Percentiles rank a stretch among this genome's conserved stretches.
Conservation (phyloP, 2,797 vertebrate species). For the Chloroceryle amazona region DNA sequence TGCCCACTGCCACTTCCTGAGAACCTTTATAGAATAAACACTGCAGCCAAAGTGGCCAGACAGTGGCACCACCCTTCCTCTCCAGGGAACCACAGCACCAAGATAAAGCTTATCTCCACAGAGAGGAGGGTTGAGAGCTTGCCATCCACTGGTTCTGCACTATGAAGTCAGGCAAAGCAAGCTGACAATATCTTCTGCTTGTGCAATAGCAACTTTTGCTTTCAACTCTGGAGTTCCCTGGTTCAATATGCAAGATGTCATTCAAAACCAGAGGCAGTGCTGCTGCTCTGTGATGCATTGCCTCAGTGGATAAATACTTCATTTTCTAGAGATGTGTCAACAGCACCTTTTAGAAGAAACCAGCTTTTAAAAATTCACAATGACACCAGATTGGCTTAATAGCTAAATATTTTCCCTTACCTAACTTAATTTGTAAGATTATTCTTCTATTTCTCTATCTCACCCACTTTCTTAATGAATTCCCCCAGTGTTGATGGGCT, state of each 20-base stretch:
- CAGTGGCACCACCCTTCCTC: background rate
- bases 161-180: background rate
- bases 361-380: background rate
- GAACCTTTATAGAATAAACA: background rate
- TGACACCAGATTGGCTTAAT: background rate
- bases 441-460: slow-evolving; percentile 10
- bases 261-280: background rate
- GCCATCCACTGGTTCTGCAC: background rate
- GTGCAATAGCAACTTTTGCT: background rate
- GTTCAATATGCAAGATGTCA: background rate
- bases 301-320: background rate
- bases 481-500: background rate
- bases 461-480: background rate
- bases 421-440: slow-evolving; percentile 27
- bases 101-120: background rate
- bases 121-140: background rate
- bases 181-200: background rate
- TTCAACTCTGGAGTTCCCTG: background rate
- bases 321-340: background rate
- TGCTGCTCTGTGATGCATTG: background rate
- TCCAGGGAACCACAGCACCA: background rate
- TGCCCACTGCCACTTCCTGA: background rate
- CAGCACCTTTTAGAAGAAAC: background rate
- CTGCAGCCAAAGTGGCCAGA: background rate
- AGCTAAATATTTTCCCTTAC: background rate